Evolutionary conservation across 2,113 vertebrate genomes (phyloP), one percentile per base, ranked within the genome.

Genomic region (Pantherophis guttatus): DNA sequence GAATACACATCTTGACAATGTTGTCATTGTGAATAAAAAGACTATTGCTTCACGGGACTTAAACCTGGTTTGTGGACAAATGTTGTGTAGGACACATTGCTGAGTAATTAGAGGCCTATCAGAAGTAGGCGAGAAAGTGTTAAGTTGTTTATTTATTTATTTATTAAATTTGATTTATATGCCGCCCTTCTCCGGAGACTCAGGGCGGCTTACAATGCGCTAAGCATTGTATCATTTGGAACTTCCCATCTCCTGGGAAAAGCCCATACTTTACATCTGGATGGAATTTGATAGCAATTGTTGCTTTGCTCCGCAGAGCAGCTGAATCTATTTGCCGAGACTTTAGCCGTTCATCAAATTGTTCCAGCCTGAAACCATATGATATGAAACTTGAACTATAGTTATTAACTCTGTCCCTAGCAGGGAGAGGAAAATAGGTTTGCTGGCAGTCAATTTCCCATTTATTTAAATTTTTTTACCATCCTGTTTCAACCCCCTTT

Each of bases 61-160:
- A 70, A 94, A 92, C 92, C 96, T 85, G 93, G 93, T 94, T 96
- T 96, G 94, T 94, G 93, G 94, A 96, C 90, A 94, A 91, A 86
- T 5, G 54, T 95, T 88, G 5, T 90, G 15, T 94, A 87, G 86
- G 57, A 95, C 55, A 59, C 26, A 70, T 85, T 85, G 65, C 94
- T 94, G 90, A 81, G 88, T 93, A 94, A 94, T 96, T 96, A 93
- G 90, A 93, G 94, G 81, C 89, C 90, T 94, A 70, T 93, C 57
- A 9, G 44, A 87, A 62, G 52, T 33, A 52, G 26, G 65, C 88
- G 4, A 70, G 95, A 95, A 96, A 94, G 62, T 93, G 93, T 94
- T 93, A 94, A 93, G 92, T 92, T 95, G 92, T 95, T 96, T 94
- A 95, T 33, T 33, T 33, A 33, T 33, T 33, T 33, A 33, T 33